These are phyloP conservation scores for Proteles cristata DNA, from an alignment of 2,113 vertebrate species.

Conservation along the genomic window DNA sequence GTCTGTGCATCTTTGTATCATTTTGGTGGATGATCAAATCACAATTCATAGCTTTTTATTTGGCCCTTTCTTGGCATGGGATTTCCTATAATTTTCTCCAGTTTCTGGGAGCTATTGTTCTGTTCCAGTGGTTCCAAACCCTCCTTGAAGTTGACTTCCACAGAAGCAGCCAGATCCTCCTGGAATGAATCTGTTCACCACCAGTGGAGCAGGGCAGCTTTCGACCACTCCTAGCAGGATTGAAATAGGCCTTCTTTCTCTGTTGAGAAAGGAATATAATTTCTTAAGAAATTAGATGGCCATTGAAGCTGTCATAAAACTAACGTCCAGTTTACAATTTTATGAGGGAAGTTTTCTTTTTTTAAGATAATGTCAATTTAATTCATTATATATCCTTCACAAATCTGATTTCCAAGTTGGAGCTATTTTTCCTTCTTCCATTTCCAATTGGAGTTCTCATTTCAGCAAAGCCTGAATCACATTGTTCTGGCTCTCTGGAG, in stretches of 20 bases:
- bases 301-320: not conserved
- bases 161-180: not conserved
- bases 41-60: not conserved
- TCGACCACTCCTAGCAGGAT: not conserved
- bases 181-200: not conserved
- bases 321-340: not conserved
- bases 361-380: not conserved
- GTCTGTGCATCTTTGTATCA: not conserved
- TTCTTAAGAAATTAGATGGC: not conserved
- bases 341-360: not conserved
- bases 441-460: not conserved
- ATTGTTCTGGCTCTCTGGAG: not conserved
- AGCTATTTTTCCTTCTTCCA: not conserved
- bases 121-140: not conserved
- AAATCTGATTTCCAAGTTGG: slow-evolving; percentile 6
- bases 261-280: not conserved
- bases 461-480: not conserved
- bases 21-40: slow-evolving; percentile 2
- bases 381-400: not conserved
- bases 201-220: not conserved
- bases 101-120: slow-evolving; percentile 7
- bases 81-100: slow-evolving; percentile 13
- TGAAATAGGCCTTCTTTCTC: not conserved
- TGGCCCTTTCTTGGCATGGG: not conserved
- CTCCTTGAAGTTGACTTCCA: not conserved